Evolutionary conservation across 2,113 vertebrate genomes (phyloP), one percentile per base, ranked within the genome.

Genomic region (Cathartes aura): DNA sequence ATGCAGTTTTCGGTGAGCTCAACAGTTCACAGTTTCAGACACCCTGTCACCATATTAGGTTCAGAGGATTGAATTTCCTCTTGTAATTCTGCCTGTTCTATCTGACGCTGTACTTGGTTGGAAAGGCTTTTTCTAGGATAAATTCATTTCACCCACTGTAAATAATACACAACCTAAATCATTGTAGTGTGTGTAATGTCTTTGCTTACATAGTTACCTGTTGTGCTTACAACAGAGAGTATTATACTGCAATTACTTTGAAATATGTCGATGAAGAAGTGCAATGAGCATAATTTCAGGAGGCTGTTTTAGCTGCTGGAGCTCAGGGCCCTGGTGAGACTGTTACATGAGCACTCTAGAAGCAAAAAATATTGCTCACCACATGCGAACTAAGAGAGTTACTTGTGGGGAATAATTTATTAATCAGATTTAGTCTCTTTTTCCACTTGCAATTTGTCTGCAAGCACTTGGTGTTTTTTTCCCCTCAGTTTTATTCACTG

Each of bases 201-300:
- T 93, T 50, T 88, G 53, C 56, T 85, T 64, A 87, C 72, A 60
- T 21, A 80, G 73, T 73, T 89, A 82, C 70, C 74, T 82, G 58
- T 90, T 81, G 84, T 62, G 84, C 50, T 88, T 85, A 62, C 58
- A 82, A 82, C 12, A 82, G 84, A 94, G 50, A 91, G 55, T 85
- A 95, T 95, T 85, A 91, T 82, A 75, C 26, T 59, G 58, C 81
- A 94, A 96, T 95, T 94, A 89, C 45, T 93, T 85, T 66, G 91
- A 97, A 94, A 96, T 73, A 45, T 36, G 58, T 64, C 34, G 30
- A 82, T 42, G n/a, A 85, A 93, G 70, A 96, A 94, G 80, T 34
- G 40, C 73, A 95, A n/a, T 34, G 48, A 91, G 11, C 11, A 47
- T 76, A 80, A 93, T 94, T 97, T 94, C 55, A 89, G 78, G 34